Evolutionary conservation across 2,888 invertebrate genomes (phyloP), one percentile per base, ranked within the genome.

Genomic region (Anodontia alba): DNA sequence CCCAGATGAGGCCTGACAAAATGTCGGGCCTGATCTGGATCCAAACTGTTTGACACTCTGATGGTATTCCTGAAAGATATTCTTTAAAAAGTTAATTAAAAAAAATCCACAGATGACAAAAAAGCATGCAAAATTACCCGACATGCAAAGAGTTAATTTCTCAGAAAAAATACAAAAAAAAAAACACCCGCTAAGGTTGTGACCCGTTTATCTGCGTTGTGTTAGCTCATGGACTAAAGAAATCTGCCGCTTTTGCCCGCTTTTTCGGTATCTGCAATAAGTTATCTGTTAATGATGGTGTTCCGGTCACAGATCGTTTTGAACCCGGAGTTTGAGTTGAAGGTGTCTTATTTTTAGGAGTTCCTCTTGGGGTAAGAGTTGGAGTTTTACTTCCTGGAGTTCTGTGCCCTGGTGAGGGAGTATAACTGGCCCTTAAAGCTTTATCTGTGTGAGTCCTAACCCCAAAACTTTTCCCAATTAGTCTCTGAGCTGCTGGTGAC

Each of bases 401-500:
- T 62, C 90, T 90, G 1, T 95, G 95, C 7, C 46, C 69, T 29
- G 69, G 69, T 10, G 89, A 72, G 0, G 96, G 96, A 0, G 96
- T 96, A 90, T 96, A 96, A 67, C 95, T 95, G 7, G 95, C 95
- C 80, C 95, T 93, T 17, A 96, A 93, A 12, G 95, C 95, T 82
- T 95, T 94, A 90, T 96, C 96, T 0, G 95, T 95, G 76, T 93
- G 95, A 43, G 95, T 93, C 83, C 96, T 93, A 8, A 96, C 95
- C 10, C 96, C 95, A 1, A 97, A 94, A 89, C 96, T 96, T 0
- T 97, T 97, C 5, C 98, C 98, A 29, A 86, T 70, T 46, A 99
- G 95, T 88, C 96, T 96, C 85, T 97, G 96, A 0, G 99, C 99
- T 0, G 99, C 99, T 0, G 99, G 99, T 0, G 99, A 99, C 97